Evolutionary conservation across 2,888 invertebrate genomes (phyloP), one percentile per base, ranked within the genome.

Genomic region (Tanaodytes sp.): DNA sequence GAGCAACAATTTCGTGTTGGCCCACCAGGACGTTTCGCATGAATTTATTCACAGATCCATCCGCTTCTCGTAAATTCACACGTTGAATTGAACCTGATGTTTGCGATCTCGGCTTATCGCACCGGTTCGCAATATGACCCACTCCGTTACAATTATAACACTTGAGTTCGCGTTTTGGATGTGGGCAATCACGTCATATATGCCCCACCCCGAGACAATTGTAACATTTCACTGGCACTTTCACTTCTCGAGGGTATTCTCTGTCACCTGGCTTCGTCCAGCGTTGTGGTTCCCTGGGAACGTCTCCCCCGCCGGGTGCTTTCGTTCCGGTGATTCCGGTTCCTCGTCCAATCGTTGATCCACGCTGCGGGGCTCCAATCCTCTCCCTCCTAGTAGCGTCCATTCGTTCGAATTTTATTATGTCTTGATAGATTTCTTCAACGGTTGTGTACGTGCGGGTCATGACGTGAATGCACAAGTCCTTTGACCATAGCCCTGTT

Each of bases 121-220:
- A 59, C 2, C 20, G 23, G 4, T 31, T 37, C 11, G 51, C 40
- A 3, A 64, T 3, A 51, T 64, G 51, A 0, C 51, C 57, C 3
- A 30, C 12, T 14, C 18, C 9, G 6, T 57, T n/a, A 39, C 57
- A 57, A n/a, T 45, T 45, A 42, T 15, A 57, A 20, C 64, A 57
- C 14, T 27, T 30, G 2, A 43, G 1, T 16, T 33, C 19, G 1
- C 31, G 12, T 18, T 39, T 31, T 48, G 16, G 9, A 8, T 27
- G 5, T 5, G 5, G 9, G 9, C 6, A 27, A 5, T 27, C 6
- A 8, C 27, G 27, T 8, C 6, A 27, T 27, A 27, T 8, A 27
- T 27, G 27, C 9, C 27, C 27, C 5, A 8, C 9, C 9, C 9
- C 6, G 6, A 5, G 5, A 9, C 27, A 27, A 5, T 9, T 27